Evolutionary conservation across 2,888 invertebrate species (phyloP).

Genomic region (Cephus pygmeus): DNA sequence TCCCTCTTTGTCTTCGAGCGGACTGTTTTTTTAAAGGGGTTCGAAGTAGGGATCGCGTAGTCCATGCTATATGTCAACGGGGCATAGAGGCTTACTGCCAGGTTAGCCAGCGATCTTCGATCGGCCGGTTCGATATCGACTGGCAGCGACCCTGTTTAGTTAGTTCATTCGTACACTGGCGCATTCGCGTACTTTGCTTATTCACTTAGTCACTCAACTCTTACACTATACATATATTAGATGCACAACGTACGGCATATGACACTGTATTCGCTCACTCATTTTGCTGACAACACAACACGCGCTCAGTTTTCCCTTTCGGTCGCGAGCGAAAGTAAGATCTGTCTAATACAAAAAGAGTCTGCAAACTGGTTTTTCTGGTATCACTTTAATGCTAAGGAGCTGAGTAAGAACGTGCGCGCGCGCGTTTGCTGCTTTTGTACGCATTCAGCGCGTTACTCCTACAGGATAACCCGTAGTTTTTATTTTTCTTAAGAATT

Average conservation of each 20-base stretch:
- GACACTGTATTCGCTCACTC: slow-evolving; percentile 14
- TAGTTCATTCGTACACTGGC: slow-evolving; percentile 15
- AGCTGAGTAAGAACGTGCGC: slow-evolving; percentile 26
- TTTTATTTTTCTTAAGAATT: not conserved
- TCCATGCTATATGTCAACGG: too few relatives aligned
- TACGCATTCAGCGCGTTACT: not conserved
- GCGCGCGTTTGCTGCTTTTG: not conserved
- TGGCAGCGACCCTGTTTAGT: slow-evolving; percentile 40
- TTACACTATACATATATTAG: slow-evolving; percentile 18
- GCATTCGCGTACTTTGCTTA: slow-evolving; percentile 1
- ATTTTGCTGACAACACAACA: slow-evolving; percentile 5
- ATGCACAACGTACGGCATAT: too few relatives aligned
- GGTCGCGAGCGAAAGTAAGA: slow-evolving; percentile 58
- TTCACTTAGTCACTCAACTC: not conserved
- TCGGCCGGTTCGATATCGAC: slow-evolving; percentile 47
- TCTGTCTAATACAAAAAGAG: slow-evolving; percentile 38
- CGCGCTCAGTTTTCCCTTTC: slow-evolving; percentile 54
- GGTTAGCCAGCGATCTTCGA: slow-evolving; percentile 6
- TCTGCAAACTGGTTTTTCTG: slow-evolving; percentile 60
- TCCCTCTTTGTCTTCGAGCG: too few relatives aligned
- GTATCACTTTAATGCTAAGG: slow-evolving; percentile 53
- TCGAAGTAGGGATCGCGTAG: too few relatives aligned
- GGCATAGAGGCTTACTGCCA: not conserved
- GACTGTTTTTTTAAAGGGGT: too few relatives aligned
- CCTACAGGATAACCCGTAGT: not conserved